Conservation (phyloP, 1,140 invertebrate species). For the Papilio polyxenes region DNA sequence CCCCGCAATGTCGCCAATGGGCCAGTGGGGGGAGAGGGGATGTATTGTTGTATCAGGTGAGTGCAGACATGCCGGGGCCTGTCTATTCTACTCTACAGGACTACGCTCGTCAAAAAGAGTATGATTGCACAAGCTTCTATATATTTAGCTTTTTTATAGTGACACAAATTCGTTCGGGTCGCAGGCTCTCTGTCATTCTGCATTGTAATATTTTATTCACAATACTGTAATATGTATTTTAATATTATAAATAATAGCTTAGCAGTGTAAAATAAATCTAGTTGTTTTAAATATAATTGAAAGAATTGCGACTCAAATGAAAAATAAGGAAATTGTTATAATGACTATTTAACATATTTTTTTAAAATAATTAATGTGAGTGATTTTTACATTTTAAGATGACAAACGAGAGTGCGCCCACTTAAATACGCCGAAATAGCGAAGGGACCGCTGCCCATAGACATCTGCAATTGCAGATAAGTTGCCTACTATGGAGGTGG, state of each 20-base stretch:
- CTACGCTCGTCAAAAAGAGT: conserved; percentile 34
- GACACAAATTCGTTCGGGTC: conserved; percentile 22
- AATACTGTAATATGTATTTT: neutral
- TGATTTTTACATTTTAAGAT: too few relatives aligned
- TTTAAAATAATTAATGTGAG: too few relatives aligned
- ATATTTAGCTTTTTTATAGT: conserved; percentile 28
- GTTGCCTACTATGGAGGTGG: too few relatives aligned
- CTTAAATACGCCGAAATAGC: too few relatives aligned
- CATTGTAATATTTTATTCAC: conserved; percentile 9
- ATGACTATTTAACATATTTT: too few relatives aligned
- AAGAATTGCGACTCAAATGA: too few relatives aligned
- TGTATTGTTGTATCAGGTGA: conserved; percentile 50
- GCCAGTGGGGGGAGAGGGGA: conserved; percentile 28
- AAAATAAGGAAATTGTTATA: too few relatives aligned
- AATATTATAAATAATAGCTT: neutral
- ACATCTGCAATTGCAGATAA: too few relatives aligned
- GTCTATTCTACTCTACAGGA: conserved; percentile 25
- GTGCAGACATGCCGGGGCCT: conserved; percentile 47
- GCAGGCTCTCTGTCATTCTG: neutral
- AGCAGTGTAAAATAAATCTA: neutral
- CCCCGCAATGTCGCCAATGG: conserved; percentile 32
- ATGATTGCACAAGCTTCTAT: conserved; percentile 27
- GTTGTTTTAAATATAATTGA: neutral
- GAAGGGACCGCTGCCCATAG: too few relatives aligned
- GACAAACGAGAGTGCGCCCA: too few relatives aligned